Base-by-base conservation (phyloP, 2,888 invertebrate genomes). In the Panopea generosa region DNA sequence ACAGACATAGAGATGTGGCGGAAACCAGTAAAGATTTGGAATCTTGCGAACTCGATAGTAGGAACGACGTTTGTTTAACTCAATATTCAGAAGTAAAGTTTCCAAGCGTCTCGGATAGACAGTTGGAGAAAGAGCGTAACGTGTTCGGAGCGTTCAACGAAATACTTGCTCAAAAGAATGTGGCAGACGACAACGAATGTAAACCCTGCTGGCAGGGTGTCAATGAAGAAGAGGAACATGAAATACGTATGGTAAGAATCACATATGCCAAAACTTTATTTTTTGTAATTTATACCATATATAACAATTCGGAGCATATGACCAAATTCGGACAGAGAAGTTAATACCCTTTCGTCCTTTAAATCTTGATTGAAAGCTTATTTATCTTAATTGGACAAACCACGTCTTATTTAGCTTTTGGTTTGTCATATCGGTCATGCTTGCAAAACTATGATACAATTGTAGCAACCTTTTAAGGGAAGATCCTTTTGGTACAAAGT, bases 91-190 rank as follows among this genome's bases (percentile, higher is more conserved):
- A 62, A 14, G n/a, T 29, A 2, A 18, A n/a, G 1, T 9, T 2
- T 6, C 33, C 33, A 22, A 20, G 38, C 7, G 40, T 4, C 16
- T 16, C 45, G 20, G n/a, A 16, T 4, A 45, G 20, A 16, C n/a
- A 45, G 16, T 47, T 11, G 4, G 57, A 67, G 3, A 40, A 43
- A n/a, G 50, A 47, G 6, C 26, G 75, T 24, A 80, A 80, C 53
- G 80, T 80, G 38, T 80, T 80, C 40, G 80, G 80, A 16, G 70
- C 80, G 33, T 80, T 80, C 57, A 76, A 65, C 27, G 76, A 80
- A 62, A 79, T 79, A 18, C 65, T 79, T 43, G 65, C 71, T 29
- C 67, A 72, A 50, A 55, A 69, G 3, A 40, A 33, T 11, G 57
- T 33, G 3, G 26, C 45, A 18, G 16, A 45, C 45, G 45, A 45